These are phyloP conservation scores for Tupaia chinensis DNA, from an alignment of 2,113 vertebrate genomes.

Conservation along the genomic window DNA sequence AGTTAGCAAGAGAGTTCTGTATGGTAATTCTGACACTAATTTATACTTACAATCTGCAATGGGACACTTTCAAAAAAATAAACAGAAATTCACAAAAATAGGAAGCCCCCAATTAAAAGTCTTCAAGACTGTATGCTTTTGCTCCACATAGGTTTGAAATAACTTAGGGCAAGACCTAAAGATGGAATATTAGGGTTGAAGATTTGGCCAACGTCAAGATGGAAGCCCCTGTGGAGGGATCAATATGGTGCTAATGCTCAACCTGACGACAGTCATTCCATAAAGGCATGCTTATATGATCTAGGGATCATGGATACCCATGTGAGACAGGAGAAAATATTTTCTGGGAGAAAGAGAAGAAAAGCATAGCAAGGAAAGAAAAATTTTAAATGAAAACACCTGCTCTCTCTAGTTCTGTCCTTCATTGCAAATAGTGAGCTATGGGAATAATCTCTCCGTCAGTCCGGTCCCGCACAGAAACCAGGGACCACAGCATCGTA, in stretches of 20 bases:
- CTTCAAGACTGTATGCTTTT: background rate
- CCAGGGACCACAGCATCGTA: constrained; percentile 52
- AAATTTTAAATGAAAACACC: background rate
- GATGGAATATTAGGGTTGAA: background rate
- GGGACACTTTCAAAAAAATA: constrained; percentile 17
- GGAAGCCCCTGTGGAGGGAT: background rate
- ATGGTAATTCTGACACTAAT: constrained; percentile 75
- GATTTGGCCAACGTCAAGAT: background rate
- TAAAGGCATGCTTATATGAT: background rate
- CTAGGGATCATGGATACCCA: background rate
- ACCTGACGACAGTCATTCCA: background rate
- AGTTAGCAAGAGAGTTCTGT: constrained; percentile 67
- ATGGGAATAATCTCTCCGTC: background rate
- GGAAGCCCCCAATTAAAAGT: constrained; percentile 49
- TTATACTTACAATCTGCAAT: constrained; percentile 48
- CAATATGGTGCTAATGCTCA: background rate
- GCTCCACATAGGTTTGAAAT: background rate
- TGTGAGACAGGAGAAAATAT: background rate
- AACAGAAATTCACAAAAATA: constrained; percentile 55
- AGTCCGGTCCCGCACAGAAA: background rate
- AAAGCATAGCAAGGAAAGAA: background rate
- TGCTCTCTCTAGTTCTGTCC: background rate
- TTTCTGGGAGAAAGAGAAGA: background rate
- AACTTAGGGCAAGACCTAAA: background rate
- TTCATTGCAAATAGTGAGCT: background rate